phyloP scores from a whole-genome alignment of 2,113 vertebrate species.

The Actenoides hombroni region DNA sequence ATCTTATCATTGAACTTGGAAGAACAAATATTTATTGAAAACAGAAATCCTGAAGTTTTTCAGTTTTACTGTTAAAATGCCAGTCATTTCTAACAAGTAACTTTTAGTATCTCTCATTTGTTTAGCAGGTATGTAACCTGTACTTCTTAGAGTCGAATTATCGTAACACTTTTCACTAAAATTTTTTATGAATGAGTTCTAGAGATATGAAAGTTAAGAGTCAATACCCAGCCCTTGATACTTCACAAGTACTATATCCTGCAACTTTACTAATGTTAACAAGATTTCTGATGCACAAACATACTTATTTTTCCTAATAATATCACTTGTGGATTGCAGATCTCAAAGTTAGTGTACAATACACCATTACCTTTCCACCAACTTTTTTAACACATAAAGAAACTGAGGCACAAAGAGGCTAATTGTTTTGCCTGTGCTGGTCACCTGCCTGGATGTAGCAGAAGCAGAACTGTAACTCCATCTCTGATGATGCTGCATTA shows the following conservation, averaged over 20 bases:
- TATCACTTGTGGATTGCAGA: not conserved
- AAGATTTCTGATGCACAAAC: not conserved
- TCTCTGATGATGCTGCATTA: not conserved
- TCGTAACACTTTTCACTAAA: not conserved
- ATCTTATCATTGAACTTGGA: not conserved
- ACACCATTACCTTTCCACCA: not conserved
- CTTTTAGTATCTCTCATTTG: not conserved
- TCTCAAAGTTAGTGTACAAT: not conserved
- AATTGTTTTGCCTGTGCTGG: not conserved
- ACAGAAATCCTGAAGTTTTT: not conserved
- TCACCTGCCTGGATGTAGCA: not conserved
- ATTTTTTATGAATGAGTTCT: not conserved
- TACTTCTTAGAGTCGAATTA: not conserved
- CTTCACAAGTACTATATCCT: not conserved
- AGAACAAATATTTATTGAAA: not conserved
- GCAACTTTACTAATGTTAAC: not conserved
- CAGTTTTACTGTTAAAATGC: not conserved
- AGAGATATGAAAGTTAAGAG: not conserved
- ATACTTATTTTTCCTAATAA: not conserved
- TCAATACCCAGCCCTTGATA: not conserved
- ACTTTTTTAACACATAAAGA: not conserved
- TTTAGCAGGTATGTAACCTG: not conserved
- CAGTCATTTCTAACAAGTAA: not conserved
- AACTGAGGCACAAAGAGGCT: not conserved
- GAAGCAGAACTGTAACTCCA: not conserved